Evolutionary conservation across 2,888 invertebrate genomes (phyloP).

Genomic region (Criorhina ranunculi): DNA sequence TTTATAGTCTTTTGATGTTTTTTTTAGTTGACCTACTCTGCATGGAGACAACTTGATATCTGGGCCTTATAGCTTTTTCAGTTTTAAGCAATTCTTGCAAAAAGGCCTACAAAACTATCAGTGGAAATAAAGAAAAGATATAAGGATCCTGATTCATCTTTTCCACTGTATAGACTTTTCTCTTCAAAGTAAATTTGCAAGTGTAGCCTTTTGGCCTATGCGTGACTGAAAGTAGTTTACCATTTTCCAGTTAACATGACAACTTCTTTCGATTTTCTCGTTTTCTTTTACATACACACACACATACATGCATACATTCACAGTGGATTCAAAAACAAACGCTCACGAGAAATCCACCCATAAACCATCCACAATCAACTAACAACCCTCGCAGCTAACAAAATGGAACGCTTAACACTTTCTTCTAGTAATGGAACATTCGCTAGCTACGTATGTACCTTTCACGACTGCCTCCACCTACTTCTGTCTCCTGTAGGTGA

Average conservation of each 20-base stretch:
- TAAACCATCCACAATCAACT: not conserved
- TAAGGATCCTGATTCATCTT: too few species aligned
- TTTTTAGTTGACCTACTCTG: too few species aligned
- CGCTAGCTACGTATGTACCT: conserved; percentile 3
- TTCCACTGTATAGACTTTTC: too few species aligned
- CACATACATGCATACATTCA: conserved; percentile 2
- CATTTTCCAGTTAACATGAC: conserved; percentile 45
- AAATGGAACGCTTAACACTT: conserved; percentile 58
- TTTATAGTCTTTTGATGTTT: too few species aligned
- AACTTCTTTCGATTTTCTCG: conserved; percentile 34
- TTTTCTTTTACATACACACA: not conserved
- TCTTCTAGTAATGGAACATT: conserved; percentile 36
- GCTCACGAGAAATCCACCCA: conserved; percentile 14
- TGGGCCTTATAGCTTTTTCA: too few species aligned
- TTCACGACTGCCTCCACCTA: conserved; percentile 3
- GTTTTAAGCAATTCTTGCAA: too few species aligned
- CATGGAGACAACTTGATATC: too few species aligned
- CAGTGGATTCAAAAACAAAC: conserved; percentile 12
- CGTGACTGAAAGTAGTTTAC: conserved; percentile 48
- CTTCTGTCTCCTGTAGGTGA: not conserved
- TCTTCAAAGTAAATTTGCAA: conserved; percentile 11
- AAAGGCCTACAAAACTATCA: too few species aligned
- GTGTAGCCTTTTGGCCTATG: conserved; percentile 29
- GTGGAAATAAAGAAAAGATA: too few species aligned
- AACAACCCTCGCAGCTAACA: conserved; percentile 17